Base-by-base conservation (phyloP, 2,888 invertebrate species). In the Glaucopsyche alexis region DNA sequence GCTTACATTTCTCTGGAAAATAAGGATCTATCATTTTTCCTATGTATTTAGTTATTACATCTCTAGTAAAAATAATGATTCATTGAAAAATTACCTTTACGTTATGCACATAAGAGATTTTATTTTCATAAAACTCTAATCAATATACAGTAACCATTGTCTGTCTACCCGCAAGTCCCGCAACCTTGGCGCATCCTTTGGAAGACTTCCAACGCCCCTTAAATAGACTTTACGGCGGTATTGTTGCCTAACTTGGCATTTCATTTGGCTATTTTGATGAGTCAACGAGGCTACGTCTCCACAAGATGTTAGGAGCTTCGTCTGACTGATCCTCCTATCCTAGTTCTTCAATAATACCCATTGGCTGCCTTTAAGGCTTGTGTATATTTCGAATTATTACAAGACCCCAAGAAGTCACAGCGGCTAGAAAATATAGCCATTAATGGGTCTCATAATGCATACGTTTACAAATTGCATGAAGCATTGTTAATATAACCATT, bases 111-210 rank as follows among this genome's bases (percentile, higher is more conserved):
- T 29, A 16, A 11, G 55, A 55, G 16, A 19, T 16, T 16, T 19
- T 60, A 60, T 60, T 38, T 60, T 38, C 13, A 60, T 60, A 60
- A 60, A 60, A 60, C 7, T 66, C 47, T 6, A 45, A 69, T 70
- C 70, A 49, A 71, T 50, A 49, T 71, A 50, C 69, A 69, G 69
- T 19, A 14, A n/a, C 50, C 47, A 60, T 60, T 64, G 72, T 64
- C 49, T 38, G 45, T 16, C 60, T 55, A 42, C 47, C 19, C 64
- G n/a, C 45, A 55, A 72, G 74, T 74, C 47, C 19, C 64, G n/a
- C 45, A 55, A 72, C 75, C 74, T 76, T 75, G 76, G 64, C 60
- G 47, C 64, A 72, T 72, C 75, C 74, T 71, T 76, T 77, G 77
- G 77, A 77, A 55, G 47, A 29, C 19, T 29, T 74, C 77, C 77